These are phyloP conservation scores for Megaceryle torquata DNA, from an alignment of 2,113 vertebrate genomes.

Conservation along the genomic window DNA sequence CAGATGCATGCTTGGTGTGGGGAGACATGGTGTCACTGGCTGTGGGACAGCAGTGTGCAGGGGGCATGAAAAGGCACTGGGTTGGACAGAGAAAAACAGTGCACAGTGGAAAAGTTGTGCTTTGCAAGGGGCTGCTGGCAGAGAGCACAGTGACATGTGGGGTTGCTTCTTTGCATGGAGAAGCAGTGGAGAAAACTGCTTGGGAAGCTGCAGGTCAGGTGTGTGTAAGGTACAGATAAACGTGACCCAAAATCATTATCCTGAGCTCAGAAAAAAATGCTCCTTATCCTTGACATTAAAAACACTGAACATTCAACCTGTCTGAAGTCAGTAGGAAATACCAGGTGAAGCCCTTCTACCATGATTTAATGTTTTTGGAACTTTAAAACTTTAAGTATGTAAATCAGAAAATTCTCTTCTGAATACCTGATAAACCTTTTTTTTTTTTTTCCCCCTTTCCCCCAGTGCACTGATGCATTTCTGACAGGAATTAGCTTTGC, in stretches of 20 bases:
- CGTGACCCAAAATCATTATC: neutral
- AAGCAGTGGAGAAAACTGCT: neutral
- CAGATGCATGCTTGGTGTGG: rapidly evolving
- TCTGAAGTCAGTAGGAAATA: neutral
- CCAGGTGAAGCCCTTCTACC: neutral
- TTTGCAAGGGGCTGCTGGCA: neutral
- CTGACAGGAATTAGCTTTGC: neutral
- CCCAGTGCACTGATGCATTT: neutral
- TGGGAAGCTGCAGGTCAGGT: rapidly evolving
- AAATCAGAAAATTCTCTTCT: neutral
- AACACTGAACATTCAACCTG: neutral
- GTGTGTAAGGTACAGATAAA: neutral
- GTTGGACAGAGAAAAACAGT: too few relatives aligned
- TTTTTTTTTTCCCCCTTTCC: too few relatives aligned
- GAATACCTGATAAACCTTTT: neutral
- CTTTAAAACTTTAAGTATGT: neutral
- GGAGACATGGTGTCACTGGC: neutral
- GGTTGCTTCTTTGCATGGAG: neutral
- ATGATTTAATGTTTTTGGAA: neutral
- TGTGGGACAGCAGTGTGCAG: neutral
- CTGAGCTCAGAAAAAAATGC: neutral
- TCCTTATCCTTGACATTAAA: neutral
- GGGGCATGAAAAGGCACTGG: neutral
- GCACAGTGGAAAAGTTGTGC: rapidly evolving
- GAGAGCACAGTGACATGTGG: neutral